These are phyloP conservation scores for Semicossyphus pulcher DNA, from an alignment of 2,113 vertebrate genomes.

Conservation along the genomic window DNA sequence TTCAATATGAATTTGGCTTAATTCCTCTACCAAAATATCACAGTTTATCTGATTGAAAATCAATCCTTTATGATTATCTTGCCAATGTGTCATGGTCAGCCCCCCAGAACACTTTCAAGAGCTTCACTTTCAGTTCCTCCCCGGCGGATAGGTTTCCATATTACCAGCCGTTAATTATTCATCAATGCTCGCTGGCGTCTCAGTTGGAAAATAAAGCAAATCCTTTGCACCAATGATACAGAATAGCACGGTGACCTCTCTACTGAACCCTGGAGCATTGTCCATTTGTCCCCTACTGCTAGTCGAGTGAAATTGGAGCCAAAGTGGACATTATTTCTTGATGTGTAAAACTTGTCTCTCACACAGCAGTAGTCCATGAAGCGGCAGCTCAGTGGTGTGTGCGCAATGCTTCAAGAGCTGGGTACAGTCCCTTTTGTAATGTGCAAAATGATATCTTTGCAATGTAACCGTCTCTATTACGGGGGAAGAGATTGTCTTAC, in stretches of 20 bases:
- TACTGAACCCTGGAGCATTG: constrained; percentile 70
- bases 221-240: constrained; percentile 61
- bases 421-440: constrained; percentile 79
- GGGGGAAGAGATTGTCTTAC: constrained; percentile 82
- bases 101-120: constrained; percentile 47
- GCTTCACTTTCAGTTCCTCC: constrained; percentile 77
- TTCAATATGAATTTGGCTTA: constrained; percentile 18
- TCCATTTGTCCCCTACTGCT: constrained; percentile 63
- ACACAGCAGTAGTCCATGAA: constrained; percentile 44
- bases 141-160: constrained; percentile 77
- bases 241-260: constrained; percentile 67
- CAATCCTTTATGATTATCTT: constrained; percentile 57
- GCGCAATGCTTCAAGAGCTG: constrained; percentile 64
- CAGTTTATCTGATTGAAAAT: constrained; percentile 65
- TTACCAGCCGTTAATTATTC: constrained; percentile 80
- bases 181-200: constrained; percentile 65
- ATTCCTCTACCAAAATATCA: constrained; percentile 28
- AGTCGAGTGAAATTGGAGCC: constrained; percentile 67
- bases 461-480: constrained; percentile 80
- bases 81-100: constrained; percentile 39
- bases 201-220: constrained; percentile 78
- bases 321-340: constrained; percentile 70
- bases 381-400: constrained; percentile 45
- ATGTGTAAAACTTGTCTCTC: constrained; percentile 69
- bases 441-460: constrained; percentile 84